phyloP scores from a whole-genome alignment of 1,140 invertebrate genomes.

The Lepidurus apus region DNA sequence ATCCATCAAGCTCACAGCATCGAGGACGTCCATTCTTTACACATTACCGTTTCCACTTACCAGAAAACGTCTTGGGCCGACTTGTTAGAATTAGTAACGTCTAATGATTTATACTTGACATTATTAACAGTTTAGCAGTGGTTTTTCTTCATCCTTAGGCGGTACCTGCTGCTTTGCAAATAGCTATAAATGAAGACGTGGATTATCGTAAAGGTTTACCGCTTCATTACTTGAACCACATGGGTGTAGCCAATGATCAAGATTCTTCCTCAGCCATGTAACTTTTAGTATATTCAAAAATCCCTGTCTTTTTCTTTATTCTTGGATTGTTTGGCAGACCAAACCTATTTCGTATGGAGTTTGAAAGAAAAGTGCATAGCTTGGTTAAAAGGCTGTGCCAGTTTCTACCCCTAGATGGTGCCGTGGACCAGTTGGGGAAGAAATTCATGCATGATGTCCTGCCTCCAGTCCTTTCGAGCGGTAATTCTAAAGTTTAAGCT shows the following conservation, averaged over 20 bases:
- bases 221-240: slow-evolving; percentile 62
- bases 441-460: slow-evolving; percentile 78
- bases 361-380: slow-evolving; percentile 55
- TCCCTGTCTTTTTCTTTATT: background rate
- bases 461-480: slow-evolving; percentile 65
- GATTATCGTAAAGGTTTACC: slow-evolving; percentile 76
- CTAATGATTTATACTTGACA: slow-evolving; percentile 32
- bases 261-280: slow-evolving; percentile 42
- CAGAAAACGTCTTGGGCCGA: slow-evolving; percentile 87
- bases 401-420: slow-evolving; percentile 67
- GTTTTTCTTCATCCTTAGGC: slow-evolving; percentile 45
- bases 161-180: slow-evolving; percentile 67
- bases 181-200: slow-evolving; percentile 62
- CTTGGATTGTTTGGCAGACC: background rate
- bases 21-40: slow-evolving; percentile 73
- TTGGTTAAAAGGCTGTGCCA: slow-evolving; percentile 59
- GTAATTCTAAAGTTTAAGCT: slow-evolving; percentile 40
- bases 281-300: slow-evolving; percentile 36
- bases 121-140: background rate
- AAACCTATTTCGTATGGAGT: slow-evolving; percentile 44
- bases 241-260: slow-evolving; percentile 62
- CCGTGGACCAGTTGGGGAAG: slow-evolving; percentile 77
- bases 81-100: slow-evolving; percentile 64
- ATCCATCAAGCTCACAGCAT: slow-evolving; percentile 85
- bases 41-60: slow-evolving; percentile 86